phyloP scores from a whole-genome alignment of 2,888 invertebrate genomes.

The Apoda limacodes region DNA sequence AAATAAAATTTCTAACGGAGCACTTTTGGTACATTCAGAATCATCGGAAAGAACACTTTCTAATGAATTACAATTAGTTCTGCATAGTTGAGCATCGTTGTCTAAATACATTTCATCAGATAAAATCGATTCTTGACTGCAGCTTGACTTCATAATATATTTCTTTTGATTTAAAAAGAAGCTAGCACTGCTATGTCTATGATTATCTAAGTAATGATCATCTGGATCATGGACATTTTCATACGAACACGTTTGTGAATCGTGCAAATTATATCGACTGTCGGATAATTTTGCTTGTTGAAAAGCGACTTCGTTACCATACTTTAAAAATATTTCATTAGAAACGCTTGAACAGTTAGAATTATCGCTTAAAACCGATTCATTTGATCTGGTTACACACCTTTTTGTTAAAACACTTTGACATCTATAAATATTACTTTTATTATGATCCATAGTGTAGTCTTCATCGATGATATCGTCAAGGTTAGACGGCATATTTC shows the following conservation, averaged over 20 bases:
- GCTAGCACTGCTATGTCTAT: constrained; percentile 80
- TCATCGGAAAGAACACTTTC: constrained; percentile 87
- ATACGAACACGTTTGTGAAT: constrained; percentile 58
- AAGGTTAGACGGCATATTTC: constrained; percentile 64
- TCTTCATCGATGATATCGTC: constrained; percentile 67
- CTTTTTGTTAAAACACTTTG: constrained; percentile 63
- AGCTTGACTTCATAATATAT: constrained; percentile 70
- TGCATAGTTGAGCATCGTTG: constrained; percentile 69
- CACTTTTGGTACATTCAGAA: constrained; percentile 81
- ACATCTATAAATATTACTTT: constrained; percentile 51
- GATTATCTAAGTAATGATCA: constrained; percentile 61
- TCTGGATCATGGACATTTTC: constrained; percentile 55
- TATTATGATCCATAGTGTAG: constrained; percentile 42
- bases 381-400: constrained; percentile 71
- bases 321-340: constrained; percentile 63
- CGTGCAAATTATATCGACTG: constrained; percentile 57
- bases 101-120: constrained; percentile 75
- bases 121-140: constrained; percentile 82
- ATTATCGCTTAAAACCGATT: constrained; percentile 61
- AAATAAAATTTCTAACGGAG: constrained; percentile 79
- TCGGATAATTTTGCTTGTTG: constrained; percentile 55
- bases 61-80: constrained; percentile 80
- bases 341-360: constrained; percentile 63
- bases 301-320: constrained; percentile 60
- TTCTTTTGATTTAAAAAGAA: constrained; percentile 81